These are phyloP conservation scores for Sitophilus oryzae DNA, from an alignment of 1,140 invertebrate genomes.

Conservation along the genomic window DNA sequence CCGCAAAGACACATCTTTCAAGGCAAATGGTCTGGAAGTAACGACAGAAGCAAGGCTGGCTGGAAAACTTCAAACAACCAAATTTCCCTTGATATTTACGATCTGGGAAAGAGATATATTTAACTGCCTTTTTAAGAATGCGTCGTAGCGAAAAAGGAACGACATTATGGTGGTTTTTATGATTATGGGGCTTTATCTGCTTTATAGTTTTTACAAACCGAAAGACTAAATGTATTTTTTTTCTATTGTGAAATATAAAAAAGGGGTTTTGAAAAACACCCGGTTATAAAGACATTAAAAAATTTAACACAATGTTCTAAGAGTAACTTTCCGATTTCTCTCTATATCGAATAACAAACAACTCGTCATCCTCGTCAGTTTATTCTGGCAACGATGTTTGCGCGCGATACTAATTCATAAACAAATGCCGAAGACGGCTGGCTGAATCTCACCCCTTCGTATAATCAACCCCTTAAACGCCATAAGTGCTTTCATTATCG, in stretches of 20 bases:
- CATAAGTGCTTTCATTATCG: conserved; percentile 11
- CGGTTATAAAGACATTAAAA: no score
- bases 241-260: no score
- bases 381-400: no score
- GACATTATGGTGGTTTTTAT: not conserved
- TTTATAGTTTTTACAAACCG: not conserved
- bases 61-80: not conserved
- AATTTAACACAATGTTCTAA: no score
- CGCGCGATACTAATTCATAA: no score
- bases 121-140: not conserved
- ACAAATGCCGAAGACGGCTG: not conserved
- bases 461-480: conserved; percentile 14
- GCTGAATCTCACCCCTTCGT: conserved; percentile 2
- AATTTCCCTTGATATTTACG: not conserved
- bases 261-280: no score
- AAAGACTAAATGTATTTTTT: no score
- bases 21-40: not conserved
- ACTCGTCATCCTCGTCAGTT: no score
- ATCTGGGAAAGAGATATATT: not conserved
- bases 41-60: not conserved
- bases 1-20: not conserved
- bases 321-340: no score
- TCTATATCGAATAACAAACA: no score
- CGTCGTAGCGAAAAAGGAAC: not conserved
- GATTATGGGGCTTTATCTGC: not conserved